Percentiles rank a stretch among this genome's conserved stretches.
These are phyloP conservation scores for Balanococcus diminutus DNA, from an alignment of 2,888 invertebrate genomes.

Conservation along the genomic window DNA sequence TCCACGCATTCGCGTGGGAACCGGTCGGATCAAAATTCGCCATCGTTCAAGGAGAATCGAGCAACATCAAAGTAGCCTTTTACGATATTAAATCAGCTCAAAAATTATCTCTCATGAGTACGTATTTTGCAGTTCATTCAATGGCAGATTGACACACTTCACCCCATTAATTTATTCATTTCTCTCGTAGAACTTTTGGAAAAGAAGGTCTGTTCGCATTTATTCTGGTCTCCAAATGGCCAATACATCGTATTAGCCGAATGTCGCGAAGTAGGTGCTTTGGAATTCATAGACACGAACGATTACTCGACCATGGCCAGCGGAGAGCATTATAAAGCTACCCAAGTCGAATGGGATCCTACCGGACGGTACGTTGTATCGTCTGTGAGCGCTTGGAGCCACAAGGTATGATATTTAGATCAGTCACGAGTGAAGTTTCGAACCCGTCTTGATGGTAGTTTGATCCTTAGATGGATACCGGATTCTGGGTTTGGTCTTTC, in stretches of 20 bases:
- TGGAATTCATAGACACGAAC: slow-evolving; percentile 94
- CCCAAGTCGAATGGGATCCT: slow-evolving; percentile 99
- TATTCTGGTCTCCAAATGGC: slow-evolving; percentile 96
- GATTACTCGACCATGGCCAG: slow-evolving; percentile 95
- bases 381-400: slow-evolving; percentile 93
- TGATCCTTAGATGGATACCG: slow-evolving; percentile 68
- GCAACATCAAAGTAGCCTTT: slow-evolving; percentile 87
- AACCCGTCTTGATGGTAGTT: neutral
- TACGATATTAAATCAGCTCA: slow-evolving; percentile 91
- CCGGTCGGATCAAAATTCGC: slow-evolving; percentile 95
- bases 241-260: slow-evolving; percentile 95
- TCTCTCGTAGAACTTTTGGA: slow-evolving; percentile 66
- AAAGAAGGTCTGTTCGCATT: slow-evolving; percentile 84
- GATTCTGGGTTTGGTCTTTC: slow-evolving; percentile 98
- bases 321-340: slow-evolving; percentile 90
- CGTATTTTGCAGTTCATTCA: slow-evolving; percentile 64
- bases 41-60: slow-evolving; percentile 91
- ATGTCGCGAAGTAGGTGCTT: slow-evolving; percentile 80
- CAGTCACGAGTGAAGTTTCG: neutral
- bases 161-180: neutral
- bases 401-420: slow-evolving; percentile 75
- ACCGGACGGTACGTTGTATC: slow-evolving; percentile 97
- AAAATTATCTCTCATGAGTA: slow-evolving; percentile 84
- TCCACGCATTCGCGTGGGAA: slow-evolving; percentile 97
- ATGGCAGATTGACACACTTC: too few relatives aligned